phyloP scores from a whole-genome alignment of 2,113 vertebrate genomes.

The Toxotes chatareus region DNA sequence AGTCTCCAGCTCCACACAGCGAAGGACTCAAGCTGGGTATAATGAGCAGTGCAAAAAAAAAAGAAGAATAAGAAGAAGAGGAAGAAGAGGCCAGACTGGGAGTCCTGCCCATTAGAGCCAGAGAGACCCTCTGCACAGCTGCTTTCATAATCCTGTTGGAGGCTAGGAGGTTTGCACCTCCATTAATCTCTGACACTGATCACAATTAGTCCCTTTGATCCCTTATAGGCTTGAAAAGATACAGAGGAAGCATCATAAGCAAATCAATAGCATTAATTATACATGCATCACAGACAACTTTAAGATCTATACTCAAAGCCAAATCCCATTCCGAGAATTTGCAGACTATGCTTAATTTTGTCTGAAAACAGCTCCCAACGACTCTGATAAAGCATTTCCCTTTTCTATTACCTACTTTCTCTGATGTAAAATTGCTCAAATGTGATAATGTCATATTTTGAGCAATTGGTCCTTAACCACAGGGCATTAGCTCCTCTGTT shows the following conservation, averaged over 20 bases:
- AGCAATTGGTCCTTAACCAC: neutral
- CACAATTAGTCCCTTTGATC: slow-evolving; percentile 82
- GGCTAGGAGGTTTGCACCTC: slow-evolving; percentile 67
- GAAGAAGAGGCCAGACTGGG: slow-evolving; percentile 59
- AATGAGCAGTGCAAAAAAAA: slow-evolving; percentile 71
- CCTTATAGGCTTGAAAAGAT: slow-evolving; percentile 62
- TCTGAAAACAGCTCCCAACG: slow-evolving; percentile 30
- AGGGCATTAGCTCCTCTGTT: slow-evolving; percentile 2
- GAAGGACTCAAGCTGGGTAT: slow-evolving; percentile 67
- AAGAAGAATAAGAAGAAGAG: slow-evolving; percentile 27
- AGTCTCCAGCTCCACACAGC: slow-evolving; percentile 55
- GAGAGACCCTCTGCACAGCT: slow-evolving; percentile 71
- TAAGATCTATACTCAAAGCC: slow-evolving; percentile 56
- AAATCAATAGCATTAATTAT: slow-evolving; percentile 83
- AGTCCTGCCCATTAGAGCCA: slow-evolving; percentile 76
- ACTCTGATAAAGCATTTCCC: neutral
- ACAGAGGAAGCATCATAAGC: slow-evolving; percentile 70
- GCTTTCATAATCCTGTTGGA: slow-evolving; percentile 74
- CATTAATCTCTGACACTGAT: slow-evolving; percentile 84
- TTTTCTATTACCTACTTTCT: neutral
- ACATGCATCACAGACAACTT: slow-evolving; percentile 65
- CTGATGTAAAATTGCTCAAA: neutral
- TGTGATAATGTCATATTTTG: slow-evolving; percentile 4
- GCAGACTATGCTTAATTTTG: slow-evolving; percentile 16
- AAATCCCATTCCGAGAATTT: slow-evolving; percentile 44